Evolutionary conservation across 1,140 invertebrate species (phyloP).

Genomic region (Caenorhabditis brenneri): DNA sequence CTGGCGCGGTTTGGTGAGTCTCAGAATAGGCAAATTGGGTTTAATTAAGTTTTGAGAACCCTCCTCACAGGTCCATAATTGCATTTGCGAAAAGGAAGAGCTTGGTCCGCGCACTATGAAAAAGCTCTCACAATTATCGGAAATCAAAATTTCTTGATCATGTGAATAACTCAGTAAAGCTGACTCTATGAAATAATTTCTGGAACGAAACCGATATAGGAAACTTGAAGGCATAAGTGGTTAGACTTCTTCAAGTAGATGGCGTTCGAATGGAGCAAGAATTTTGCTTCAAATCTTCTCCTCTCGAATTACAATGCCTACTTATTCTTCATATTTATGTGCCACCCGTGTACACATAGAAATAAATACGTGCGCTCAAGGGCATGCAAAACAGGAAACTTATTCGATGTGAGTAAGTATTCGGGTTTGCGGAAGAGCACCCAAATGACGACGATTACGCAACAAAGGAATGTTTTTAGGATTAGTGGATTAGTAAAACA

Average conservation of each 20-base stretch:
- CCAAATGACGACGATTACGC: constrained; percentile 6
- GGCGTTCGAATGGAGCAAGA: background rate
- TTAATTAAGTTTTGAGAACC: background rate
- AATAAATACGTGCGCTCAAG: constrained; percentile 37
- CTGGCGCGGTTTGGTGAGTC: background rate
- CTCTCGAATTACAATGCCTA: constrained; percentile 25
- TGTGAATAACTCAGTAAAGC: too few relatives aligned
- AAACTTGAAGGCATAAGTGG: background rate
- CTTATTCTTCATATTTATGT: constrained; percentile 6
- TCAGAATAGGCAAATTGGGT: background rate
- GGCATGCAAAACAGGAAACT: constrained; percentile 43
- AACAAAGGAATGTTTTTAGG: constrained; percentile 16
- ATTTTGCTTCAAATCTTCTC: background rate
- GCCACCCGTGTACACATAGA: background rate
- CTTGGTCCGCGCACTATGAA: too few relatives aligned
- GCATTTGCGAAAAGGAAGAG: background rate
- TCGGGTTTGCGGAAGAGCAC: background rate
- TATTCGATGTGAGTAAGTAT: constrained; percentile 24
- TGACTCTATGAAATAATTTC: too few relatives aligned
- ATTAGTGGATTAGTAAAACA: constrained; percentile 39
- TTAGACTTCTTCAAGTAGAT: background rate
- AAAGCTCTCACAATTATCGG: too few relatives aligned
- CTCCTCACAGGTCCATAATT: background rate
- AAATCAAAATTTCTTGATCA: too few relatives aligned
- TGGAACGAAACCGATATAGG: background rate